Evolutionary conservation across 2,797 vertebrate species (phyloP), one percentile per base, ranked within the genome.

Genomic region (Manis javanica): DNA sequence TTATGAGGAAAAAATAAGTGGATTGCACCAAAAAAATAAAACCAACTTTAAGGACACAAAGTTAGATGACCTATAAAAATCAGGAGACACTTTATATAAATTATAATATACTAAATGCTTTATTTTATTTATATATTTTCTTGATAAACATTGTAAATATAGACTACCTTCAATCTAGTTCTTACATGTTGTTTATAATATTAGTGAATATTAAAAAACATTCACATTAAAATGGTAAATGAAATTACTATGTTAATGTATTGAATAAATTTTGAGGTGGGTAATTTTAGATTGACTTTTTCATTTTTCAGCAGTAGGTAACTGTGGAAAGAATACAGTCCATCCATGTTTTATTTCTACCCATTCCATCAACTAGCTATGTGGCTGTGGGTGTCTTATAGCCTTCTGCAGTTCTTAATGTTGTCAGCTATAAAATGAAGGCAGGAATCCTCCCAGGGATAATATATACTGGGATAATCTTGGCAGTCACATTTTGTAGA

Each of bases 1-100:
- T 92, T 87, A 19, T 84, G 11, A 87, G 23, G 74, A 95, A 96
- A 96, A 37, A 77, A 61, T 34, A 95, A 78, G 14, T 64, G 24
- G 87, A 78, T n/a, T 78, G 14, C 3, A 61, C 1, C 11, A 59
- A 91, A 86, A 94, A 94, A 68, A 16, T 81, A 71, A 91, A 86
- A 68, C 6, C 12, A 78, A 64, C 6, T 29, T 87, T 11, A 66
- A 81, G 12, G 37, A 94, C 79, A 78, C 24, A 74, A 82, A 39
- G 1, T 57, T 49, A 66, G 23, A 55, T 37, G 26, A 82, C 13
- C 16, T 87, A 72, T 72, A 64, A 87, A 90, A 83, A 19, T 89
- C 29, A 86, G 31, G 2, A 39, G 11, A 57, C 15, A 74, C 23
- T 93, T 2, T 72, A 72, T 59, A 57, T 77, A 74, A 63, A n/a